These are phyloP conservation scores for Unio pictorum DNA, from an alignment of 2,888 invertebrate genomes.

Conservation along the genomic window DNA sequence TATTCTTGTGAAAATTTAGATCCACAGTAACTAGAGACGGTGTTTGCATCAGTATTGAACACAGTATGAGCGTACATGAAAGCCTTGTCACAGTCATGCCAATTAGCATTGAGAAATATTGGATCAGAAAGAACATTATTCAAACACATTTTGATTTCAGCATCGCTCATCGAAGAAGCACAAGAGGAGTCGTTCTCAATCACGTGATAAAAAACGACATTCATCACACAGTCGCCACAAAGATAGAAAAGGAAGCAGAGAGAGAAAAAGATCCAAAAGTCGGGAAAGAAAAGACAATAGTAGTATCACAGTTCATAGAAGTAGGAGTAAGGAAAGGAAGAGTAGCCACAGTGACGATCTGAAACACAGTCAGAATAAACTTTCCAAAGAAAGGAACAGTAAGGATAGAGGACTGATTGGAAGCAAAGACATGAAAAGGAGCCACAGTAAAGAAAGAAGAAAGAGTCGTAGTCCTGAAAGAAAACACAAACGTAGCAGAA, in stretches of 20 bases:
- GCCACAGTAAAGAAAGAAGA: conserved; percentile 24
- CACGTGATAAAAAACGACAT: conserved; percentile 34
- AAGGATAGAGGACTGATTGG: conserved; percentile 22
- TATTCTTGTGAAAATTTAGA: no score
- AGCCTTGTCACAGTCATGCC: no score
- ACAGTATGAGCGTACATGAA: no score
- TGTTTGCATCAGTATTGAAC: no score
- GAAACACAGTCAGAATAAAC: conserved; percentile 11
- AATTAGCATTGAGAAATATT: no score
- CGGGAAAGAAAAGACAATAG: neutral
- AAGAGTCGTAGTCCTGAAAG: conserved; percentile 24
- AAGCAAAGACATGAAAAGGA: conserved; percentile 20
- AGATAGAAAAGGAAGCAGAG: conserved; percentile 28
- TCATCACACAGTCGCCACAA: conserved; percentile 14
- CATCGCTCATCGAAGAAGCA: conserved; percentile 16
- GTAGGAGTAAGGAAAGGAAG: conserved; percentile 25
- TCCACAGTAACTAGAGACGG: no score
- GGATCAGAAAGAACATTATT: no score
- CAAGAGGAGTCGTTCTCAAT: conserved; percentile 30
- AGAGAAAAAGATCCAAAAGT: conserved; percentile 11
- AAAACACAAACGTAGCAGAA: conserved; percentile 23
- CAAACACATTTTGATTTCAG: conserved; percentile 2
- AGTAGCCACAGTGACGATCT: conserved; percentile 20
- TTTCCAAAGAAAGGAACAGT: conserved; percentile 14
- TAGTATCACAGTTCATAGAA: conserved; percentile 9